Base-by-base conservation (phyloP, 2,888 invertebrate species). In the Papilio demoleus region DNA sequence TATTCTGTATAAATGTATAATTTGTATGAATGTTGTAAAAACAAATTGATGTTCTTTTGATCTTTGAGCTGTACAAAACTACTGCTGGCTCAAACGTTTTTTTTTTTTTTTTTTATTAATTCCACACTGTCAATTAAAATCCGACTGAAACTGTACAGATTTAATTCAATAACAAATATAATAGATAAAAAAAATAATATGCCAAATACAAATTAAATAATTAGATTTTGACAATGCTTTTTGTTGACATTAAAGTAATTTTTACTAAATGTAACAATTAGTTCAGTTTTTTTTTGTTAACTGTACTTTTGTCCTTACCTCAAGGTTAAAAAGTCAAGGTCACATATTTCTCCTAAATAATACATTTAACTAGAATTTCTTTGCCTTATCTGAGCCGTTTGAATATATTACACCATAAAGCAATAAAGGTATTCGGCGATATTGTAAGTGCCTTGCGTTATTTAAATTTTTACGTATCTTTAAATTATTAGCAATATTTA, bases 231-330 rank as follows among this genome's bases (percentile, higher is more conserved):
- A 53, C 53, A 53, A 53, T 24, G 1, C 8, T 53, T n/a, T 53
- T 31, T 31, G 31, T 31, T 31, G n/a, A 53, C 53, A 24, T 14
- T 1, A 14, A 6, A 6, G 3, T 4, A 31, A 31, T 3, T 3
- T 31, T 31, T 31, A 4, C 5, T 40, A 40, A 40, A 17, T 17
- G 31, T 31, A 53, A 17, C 8, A 17, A 53, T 53, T 53, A 24
- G 24, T 50, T 50, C 5, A n/a, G n/a, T 31, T 6, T 6, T 8
- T 31, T 9, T 17, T 31, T 8, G n/a, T n/a, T 27, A n/a, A 50
- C 53, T 53, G 53, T n/a, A 31, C 24, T 53, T 53, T 31, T 56
- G 53, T 53, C 53, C 53, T 56, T n/a, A n/a, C n/a, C n/a, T 31
- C 53, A 56, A 56, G 9, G 12, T 56, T 14, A 17, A 56, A 56